phyloP scores from a whole-genome alignment of 2,797 vertebrate genomes.

The Arnoldichthys spilopterus region DNA sequence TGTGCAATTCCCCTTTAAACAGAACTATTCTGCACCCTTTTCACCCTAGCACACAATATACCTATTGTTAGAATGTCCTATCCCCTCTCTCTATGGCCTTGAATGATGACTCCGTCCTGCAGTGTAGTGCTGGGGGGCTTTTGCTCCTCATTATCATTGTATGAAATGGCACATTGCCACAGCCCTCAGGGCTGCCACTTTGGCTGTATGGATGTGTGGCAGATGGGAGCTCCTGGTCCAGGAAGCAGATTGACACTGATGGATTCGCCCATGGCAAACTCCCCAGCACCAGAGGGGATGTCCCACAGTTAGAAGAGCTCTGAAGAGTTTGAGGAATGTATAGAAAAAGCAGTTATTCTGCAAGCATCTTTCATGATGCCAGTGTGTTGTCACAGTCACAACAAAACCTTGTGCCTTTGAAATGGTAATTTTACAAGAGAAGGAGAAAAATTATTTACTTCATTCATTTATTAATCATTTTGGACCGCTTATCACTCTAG shows the following conservation, averaged over 20 bases:
- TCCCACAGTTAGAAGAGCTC: constrained; percentile 44
- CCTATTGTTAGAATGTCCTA: constrained; percentile 8
- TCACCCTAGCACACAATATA: neutral
- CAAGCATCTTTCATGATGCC: neutral
- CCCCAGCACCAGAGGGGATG: constrained; percentile 49
- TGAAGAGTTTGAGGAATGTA: constrained; percentile 13
- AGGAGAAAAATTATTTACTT: no score
- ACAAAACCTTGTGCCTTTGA: neutral
- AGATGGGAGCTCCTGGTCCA: constrained; percentile 69
- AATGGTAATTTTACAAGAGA: neutral
- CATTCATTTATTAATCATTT: no score
- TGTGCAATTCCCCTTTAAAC: no score
- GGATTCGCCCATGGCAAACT: constrained; percentile 62
- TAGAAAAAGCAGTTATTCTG: neutral
- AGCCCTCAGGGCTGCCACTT: constrained; percentile 29
- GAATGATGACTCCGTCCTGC: constrained; percentile 33
- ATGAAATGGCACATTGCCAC: constrained; percentile 43
- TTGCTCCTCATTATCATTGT: constrained; percentile 45
- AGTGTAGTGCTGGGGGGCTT: constrained; percentile 16
- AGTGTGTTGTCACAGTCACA: neutral
- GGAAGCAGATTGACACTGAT: constrained; percentile 68
- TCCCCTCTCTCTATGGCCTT: constrained; percentile 22
- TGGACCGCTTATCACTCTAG: no score
- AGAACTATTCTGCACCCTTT: neutral
- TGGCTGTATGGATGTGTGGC: constrained; percentile 53